These are phyloP conservation scores for Caenorhabditis sp. DNA, from an alignment of 2,888 invertebrate species.

Conservation along the genomic window DNA sequence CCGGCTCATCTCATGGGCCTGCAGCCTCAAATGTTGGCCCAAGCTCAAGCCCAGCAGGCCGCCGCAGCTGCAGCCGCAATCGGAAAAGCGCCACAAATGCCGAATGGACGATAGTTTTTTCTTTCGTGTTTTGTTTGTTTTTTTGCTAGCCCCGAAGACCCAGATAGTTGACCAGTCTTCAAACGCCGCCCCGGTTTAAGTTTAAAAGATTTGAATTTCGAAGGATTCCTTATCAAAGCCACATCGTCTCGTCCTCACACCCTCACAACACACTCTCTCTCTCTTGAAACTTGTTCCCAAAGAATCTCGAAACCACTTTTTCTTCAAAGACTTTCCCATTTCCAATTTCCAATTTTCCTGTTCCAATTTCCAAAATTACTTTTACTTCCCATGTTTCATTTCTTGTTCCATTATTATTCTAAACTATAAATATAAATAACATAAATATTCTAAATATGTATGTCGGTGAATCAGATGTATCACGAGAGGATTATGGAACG, in stretches of 20 bases:
- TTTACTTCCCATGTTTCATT: too few species aligned
- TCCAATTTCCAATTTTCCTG: too few species aligned
- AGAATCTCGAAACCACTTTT: constrained; percentile 25
- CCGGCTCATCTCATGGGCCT: background rate
- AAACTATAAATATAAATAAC: too few species aligned
- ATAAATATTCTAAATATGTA: too few species aligned
- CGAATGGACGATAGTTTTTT: constrained; percentile 23
- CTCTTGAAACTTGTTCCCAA: constrained; percentile 35
- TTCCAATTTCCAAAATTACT: too few species aligned
- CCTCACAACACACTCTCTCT: background rate
- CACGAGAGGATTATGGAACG: too few species aligned
- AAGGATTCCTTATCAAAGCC: background rate
- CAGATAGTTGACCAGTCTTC: background rate
- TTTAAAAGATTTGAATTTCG: background rate
- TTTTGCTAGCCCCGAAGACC: too few species aligned
- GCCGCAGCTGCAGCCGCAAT: background rate
- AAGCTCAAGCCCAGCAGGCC: constrained; percentile 14
- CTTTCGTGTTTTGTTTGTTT: too few species aligned
- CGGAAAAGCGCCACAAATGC: constrained; percentile 16
- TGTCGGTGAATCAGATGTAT: too few species aligned
- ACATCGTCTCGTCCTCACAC: constrained; percentile 2
- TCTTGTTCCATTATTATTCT: too few species aligned
- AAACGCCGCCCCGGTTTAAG: background rate
- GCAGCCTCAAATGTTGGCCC: constrained; percentile 12
- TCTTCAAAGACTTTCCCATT: constrained; percentile 3